phyloP scores from a whole-genome alignment of 2,888 invertebrate genomes.

The Gastracanthus pulcherrimus region DNA sequence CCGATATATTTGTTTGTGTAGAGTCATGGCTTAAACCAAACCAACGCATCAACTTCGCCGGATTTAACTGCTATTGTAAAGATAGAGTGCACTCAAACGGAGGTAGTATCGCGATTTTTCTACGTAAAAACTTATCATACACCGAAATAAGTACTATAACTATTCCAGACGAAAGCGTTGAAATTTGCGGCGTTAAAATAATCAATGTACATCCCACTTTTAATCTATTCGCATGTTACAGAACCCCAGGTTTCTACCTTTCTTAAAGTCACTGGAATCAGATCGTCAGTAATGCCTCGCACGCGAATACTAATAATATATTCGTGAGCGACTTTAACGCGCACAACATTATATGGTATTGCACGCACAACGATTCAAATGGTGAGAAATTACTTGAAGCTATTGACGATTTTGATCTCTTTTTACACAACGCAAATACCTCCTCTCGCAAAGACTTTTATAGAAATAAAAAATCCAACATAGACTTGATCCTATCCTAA shows the following conservation, averaged over 20 bases:
- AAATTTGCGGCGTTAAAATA: neutral
- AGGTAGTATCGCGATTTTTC: neutral
- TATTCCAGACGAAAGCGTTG: neutral
- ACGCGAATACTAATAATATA: neutral
- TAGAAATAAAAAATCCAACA: too few species aligned
- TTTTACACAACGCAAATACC: too few species aligned
- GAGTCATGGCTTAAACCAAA: neutral
- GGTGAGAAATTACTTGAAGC: neutral
- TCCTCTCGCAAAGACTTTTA: too few species aligned
- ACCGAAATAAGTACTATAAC: neutral
- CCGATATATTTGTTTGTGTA: slow-evolving; percentile 5
- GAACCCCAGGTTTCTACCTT: slow-evolving; percentile 6
- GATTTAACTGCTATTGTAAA: neutral
- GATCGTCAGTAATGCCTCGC: neutral
- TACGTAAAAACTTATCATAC: slow-evolving; percentile 28
- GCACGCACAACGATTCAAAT: neutral
- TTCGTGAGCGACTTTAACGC: slow-evolving; percentile 21
- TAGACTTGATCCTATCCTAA: too few species aligned
- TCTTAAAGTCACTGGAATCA: slow-evolving; percentile 13
- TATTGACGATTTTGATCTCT: neutral
- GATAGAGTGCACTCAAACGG: neutral
- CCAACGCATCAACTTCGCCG: neutral
- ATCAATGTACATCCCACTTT: neutral
- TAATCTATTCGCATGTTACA: neutral
- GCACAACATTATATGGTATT: slow-evolving; percentile 17